Evolutionary conservation across 2,888 invertebrate species (phyloP).

Genomic region (Pyrrhosoma nymphula): DNA sequence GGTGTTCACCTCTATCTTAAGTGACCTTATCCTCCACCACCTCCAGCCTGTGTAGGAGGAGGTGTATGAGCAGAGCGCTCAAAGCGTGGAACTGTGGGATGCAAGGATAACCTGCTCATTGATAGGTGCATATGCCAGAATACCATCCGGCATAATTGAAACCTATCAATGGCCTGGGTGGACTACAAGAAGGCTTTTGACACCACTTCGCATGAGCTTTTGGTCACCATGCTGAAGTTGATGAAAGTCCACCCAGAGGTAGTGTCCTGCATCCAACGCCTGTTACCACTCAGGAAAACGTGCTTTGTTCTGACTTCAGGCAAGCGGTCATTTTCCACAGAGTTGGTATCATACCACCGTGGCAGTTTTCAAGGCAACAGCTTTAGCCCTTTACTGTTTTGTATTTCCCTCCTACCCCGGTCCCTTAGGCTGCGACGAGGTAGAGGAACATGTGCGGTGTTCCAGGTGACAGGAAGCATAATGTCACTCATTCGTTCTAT

Average conservation of each 20-base stretch:
- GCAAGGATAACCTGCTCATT: not conserved
- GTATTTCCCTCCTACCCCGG: not conserved
- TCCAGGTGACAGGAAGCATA: not conserved
- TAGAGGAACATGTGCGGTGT: not conserved
- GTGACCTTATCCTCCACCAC: not conserved
- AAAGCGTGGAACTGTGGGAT: too few relatives aligned
- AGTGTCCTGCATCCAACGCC: not conserved
- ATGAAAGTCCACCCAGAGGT: slow-evolving; percentile 3
- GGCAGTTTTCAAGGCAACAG: not conserved
- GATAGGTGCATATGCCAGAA: not conserved
- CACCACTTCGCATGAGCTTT: not conserved
- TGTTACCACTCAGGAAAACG: not conserved
- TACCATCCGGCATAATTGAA: not conserved
- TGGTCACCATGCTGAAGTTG: not conserved
- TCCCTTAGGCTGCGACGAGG: not conserved
- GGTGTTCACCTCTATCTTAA: not conserved
- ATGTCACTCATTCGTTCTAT: not conserved
- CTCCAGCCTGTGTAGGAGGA: not conserved
- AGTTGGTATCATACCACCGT: not conserved
- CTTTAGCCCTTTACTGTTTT: not conserved
- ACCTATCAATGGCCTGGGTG: not conserved
- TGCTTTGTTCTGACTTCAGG: not conserved
- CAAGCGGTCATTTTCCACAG: not conserved
- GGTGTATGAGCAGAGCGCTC: not conserved
- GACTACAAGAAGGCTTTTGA: not conserved